Conservation (phyloP, 2,888 invertebrate genomes). For the Pterostichus madidus region DNA sequence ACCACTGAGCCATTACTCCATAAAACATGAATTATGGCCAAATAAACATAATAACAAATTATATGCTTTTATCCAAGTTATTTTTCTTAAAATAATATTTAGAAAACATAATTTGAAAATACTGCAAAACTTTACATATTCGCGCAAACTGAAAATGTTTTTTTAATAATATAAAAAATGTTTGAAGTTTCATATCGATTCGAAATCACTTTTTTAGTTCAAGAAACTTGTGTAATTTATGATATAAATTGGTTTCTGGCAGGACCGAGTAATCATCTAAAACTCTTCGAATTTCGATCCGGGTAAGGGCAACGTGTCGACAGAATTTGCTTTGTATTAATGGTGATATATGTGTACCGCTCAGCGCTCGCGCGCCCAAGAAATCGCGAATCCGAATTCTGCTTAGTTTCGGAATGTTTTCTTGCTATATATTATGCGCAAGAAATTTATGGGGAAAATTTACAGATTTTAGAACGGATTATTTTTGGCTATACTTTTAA, state of each 20-base stretch:
- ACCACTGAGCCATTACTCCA: too few species aligned
- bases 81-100: too few species aligned
- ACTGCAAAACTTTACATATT: too few species aligned
- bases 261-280: slow-evolving; percentile 37
- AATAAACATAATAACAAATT: too few species aligned
- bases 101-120: too few species aligned
- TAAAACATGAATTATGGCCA: too few species aligned
- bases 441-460: slow-evolving; percentile 34
- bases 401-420: slow-evolving; percentile 2
- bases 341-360: slow-evolving; percentile 46
- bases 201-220: slow-evolving; percentile 9
- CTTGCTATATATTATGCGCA: slow-evolving; percentile 1
- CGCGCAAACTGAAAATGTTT: slow-evolving; percentile 3
- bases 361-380: not conserved
- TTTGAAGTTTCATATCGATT: slow-evolving; percentile 18
- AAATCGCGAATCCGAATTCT: slow-evolving; percentile 11
- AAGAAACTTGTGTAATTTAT: slow-evolving; percentile 45
- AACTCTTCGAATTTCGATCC: slow-evolving; percentile 43
- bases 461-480: slow-evolving; percentile 11
- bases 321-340: slow-evolving; percentile 52
- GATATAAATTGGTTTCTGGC: slow-evolving; percentile 53
- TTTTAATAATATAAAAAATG: slow-evolving; percentile 50
- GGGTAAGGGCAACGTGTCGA: slow-evolving; percentile 17
- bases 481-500: slow-evolving; percentile 23
- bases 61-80: too few species aligned